A percentile compares a stretch with the other conserved stretches of the same genome.
These are phyloP conservation scores for Threskiornis aethiopicus DNA, from an alignment of 2,797 vertebrate species.

Conservation along the genomic window DNA sequence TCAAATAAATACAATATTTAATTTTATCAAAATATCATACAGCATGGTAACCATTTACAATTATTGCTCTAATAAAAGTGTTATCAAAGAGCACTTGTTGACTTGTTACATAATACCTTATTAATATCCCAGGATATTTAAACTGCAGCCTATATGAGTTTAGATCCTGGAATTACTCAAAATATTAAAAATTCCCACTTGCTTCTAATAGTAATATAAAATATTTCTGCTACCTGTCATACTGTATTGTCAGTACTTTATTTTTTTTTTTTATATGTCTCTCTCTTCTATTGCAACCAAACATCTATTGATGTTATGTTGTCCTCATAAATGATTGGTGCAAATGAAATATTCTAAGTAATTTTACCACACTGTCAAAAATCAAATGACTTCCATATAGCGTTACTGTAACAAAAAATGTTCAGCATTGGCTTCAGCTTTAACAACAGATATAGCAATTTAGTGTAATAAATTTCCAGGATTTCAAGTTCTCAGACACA, in stretches of 20 bases:
- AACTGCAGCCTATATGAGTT: conserved; percentile 61
- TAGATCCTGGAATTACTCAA: conserved; percentile 68
- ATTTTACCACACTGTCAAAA: conserved; percentile 36
- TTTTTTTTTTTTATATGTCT: neutral
- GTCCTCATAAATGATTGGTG: conserved; percentile 13
- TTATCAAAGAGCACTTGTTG: conserved; percentile 81
- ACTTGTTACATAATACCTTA: conserved; percentile 68
- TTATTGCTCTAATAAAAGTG: conserved; percentile 84
- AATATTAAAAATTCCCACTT: conserved; percentile 44
- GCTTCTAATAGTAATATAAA: conserved; percentile 57
- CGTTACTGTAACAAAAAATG: conserved; percentile 42
- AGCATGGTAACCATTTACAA: conserved; percentile 78
- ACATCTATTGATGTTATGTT: conserved; percentile 1
- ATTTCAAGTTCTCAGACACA: conserved; percentile 65
- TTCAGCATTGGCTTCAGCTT: conserved; percentile 57
- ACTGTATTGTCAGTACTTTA: conserved; percentile 28
- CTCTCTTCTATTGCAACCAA: conserved; percentile 36
- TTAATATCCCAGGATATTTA: conserved; percentile 70
- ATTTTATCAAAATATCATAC: conserved; percentile 83
- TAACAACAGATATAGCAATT: conserved; percentile 29
- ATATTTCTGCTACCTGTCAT: conserved; percentile 48
- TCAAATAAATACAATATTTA: conserved; percentile 82
- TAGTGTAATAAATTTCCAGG: conserved; percentile 56
- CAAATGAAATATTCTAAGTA: conserved; percentile 41
- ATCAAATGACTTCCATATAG: conserved; percentile 57